These are phyloP conservation scores for Biston betularia DNA, from an alignment of 2,888 invertebrate species.

Conservation along the genomic window DNA sequence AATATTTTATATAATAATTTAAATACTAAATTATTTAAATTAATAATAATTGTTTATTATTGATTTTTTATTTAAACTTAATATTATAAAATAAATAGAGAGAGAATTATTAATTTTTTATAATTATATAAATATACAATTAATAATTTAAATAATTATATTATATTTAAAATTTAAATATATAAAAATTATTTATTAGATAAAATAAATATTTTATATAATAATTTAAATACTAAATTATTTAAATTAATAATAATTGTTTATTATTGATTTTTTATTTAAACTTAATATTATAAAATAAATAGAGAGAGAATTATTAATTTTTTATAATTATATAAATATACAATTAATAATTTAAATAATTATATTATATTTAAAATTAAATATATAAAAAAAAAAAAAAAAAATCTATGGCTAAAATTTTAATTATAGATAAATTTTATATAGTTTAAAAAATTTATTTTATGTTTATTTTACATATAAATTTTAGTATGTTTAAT, in stretches of 20 bases:
- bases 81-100: too few relatives aligned
- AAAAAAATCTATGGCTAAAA: conserved; percentile 66
- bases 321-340: background rate
- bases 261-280: background rate
- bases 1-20: conserved; percentile 47
- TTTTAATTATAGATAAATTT: conserved; percentile 67
- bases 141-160: conserved; percentile 8
- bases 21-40: background rate
- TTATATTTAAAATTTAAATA: background rate
- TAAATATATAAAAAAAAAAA: conserved; percentile 61
- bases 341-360: background rate
- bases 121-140: background rate
- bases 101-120: background rate
- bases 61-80: too few relatives aligned
- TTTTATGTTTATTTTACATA: conserved; percentile 84
- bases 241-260: background rate
- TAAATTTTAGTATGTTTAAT: conserved; percentile 78
- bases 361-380: background rate
- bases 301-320: background rate
- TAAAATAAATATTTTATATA: conserved; percentile 12
- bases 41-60: background rate
- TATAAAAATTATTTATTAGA: conserved; percentile 21
- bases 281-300: conserved; percentile 4
- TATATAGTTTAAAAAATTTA: conserved; percentile 81
- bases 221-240: background rate